These are phyloP conservation scores for Peromyscus aztecus DNA, from an alignment of 2,797 vertebrate species.

Conservation along the genomic window DNA sequence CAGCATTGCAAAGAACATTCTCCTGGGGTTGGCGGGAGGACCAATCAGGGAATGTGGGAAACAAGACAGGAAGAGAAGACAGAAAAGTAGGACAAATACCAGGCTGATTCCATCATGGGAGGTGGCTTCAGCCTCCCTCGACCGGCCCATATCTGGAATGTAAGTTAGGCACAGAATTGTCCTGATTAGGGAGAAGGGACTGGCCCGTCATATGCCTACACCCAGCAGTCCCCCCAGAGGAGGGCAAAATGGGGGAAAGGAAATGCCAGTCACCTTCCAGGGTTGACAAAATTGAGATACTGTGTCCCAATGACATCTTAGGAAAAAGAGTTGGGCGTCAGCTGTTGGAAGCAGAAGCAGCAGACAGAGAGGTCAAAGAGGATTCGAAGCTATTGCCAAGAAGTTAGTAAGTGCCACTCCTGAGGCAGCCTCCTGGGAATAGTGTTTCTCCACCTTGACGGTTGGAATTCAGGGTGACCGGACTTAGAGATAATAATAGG, in stretches of 20 bases:
- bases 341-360: constrained; percentile 33
- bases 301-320: background rate
- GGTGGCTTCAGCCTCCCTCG: background rate
- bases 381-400: background rate
- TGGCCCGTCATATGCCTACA: background rate
- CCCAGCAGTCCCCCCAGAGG: no score
- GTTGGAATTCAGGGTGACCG: background rate
- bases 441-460: background rate
- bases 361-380: constrained; percentile 27
- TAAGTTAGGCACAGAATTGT: background rate
- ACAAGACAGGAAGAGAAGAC: background rate
- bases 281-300: background rate
- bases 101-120: background rate
- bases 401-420: background rate
- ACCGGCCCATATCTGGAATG: background rate
- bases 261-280: background rate
- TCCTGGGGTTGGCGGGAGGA: background rate
- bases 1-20: background rate
- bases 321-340: background rate
- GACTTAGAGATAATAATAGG: background rate
- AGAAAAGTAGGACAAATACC: constrained; percentile 20
- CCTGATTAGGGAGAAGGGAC: background rate
- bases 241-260: background rate
- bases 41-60: background rate
- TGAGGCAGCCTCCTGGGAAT: background rate